Evolutionary conservation across 1,140 invertebrate species (phyloP).

Genomic region (Drosophila kanapiae): DNA sequence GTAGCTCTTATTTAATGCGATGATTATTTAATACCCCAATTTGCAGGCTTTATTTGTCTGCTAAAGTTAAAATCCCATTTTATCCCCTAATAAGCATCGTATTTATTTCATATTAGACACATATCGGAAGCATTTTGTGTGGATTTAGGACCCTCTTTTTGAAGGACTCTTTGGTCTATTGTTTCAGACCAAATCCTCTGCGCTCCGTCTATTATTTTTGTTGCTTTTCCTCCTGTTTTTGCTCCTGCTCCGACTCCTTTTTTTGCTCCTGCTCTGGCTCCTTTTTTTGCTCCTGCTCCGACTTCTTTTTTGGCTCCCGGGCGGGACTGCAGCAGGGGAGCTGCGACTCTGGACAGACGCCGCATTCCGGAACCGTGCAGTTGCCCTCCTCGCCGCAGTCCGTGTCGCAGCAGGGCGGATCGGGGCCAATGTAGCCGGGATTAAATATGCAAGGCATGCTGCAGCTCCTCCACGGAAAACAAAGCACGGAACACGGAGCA

Average conservation of each 20-base stretch:
- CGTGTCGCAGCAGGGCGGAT: slow-evolving; percentile 65
- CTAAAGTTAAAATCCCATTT: background rate
- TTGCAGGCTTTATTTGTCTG: too few species aligned
- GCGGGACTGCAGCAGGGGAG: slow-evolving; percentile 24
- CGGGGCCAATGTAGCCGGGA: slow-evolving; percentile 68
- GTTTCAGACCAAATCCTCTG: background rate
- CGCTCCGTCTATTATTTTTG: background rate
- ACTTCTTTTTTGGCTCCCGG: slow-evolving; percentile 7
- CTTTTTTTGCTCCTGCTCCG: slow-evolving; percentile 4
- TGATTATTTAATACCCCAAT: too few species aligned
- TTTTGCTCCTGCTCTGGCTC: background rate
- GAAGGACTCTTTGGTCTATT: background rate
- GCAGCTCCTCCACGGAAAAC: slow-evolving; percentile 15
- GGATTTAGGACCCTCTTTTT: background rate
- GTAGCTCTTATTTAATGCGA: too few species aligned
- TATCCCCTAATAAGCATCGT: background rate
- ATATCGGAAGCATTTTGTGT: background rate
- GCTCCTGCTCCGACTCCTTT: background rate
- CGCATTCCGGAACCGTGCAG: slow-evolving; percentile 48
- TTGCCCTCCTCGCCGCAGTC: slow-evolving; percentile 38
- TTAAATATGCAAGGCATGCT: slow-evolving; percentile 65
- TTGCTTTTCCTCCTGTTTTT: slow-evolving; percentile 3
- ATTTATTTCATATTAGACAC: slow-evolving; percentile 14
- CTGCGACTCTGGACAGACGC: slow-evolving; percentile 43
- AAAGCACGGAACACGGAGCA: background rate